Evolutionary conservation across 2,797 vertebrate species (phyloP), one percentile per base, ranked within the genome.

Genomic region (Notoglanidium macrostoma): DNA sequence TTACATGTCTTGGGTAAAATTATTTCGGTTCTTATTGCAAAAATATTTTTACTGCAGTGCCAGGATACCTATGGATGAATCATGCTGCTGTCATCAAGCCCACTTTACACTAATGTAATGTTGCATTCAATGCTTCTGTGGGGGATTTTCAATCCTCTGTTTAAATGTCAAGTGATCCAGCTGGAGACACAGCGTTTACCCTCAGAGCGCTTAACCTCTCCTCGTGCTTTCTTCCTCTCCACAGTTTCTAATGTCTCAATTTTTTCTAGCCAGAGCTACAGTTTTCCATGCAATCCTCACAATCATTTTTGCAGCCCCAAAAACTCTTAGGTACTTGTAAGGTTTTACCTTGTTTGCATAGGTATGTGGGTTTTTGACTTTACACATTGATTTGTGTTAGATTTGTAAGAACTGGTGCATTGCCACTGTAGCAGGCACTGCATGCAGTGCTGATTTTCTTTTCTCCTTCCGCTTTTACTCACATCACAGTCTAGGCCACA

Each of bases 151-250:
- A 88, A 89, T 90, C 84, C 87, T 81, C 87, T 55, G 82, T 87
- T 91, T 87, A 92, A 92, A 91, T 90, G 90, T 92, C 90, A 92
- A 90, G 89, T 86, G 78, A 59, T 89, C 82, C 90, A 87, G 88
- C 85, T 85, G 83, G 90, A 90, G 83, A 91, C 70, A 40, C 78
- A 9, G 44, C 79, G 26, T 87, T 72, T 88, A 82, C 89, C 86
- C 84, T 77, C 67, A 2, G 73, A 89, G 90, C 83, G 23, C 46
- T 84, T 86, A 79, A 83, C 91, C 83, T 65, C 83, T 67, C 65
- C 74, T 59, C 59, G 55, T 87, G 67, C 40, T 49, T 65, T 77
- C 40, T 83, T n/a, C 82, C 67, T 82, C 85, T 72, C 55, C 46
- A n/a, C 68, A 29, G 46, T 84, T 51, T 29, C 57, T 76, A 57